phyloP scores from a whole-genome alignment of 2,797 vertebrate genomes.

The Phataginus tricuspis region DNA sequence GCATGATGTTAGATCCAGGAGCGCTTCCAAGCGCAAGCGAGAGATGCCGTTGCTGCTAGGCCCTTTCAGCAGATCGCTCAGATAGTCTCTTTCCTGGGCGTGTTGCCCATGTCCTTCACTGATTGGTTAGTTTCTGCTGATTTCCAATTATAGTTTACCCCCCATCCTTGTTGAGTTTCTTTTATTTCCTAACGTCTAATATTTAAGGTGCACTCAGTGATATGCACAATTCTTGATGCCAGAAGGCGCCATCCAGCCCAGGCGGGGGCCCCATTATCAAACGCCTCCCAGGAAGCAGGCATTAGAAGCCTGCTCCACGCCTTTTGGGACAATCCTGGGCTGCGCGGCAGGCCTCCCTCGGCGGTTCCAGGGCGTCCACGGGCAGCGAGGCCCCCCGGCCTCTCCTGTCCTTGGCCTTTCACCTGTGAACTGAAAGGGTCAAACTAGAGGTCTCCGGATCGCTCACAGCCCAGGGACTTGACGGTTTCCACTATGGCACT shows the following conservation, averaged over 20 bases:
- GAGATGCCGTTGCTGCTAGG: neutral
- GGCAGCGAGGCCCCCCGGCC: neutral
- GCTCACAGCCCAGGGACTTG: neutral
- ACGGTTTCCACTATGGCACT: neutral
- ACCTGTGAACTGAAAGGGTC: neutral
- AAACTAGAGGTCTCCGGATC: fast-evolving
- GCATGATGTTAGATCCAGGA: neutral
- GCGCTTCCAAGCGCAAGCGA: neutral
- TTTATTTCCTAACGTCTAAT: neutral
- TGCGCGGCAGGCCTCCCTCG: neutral
- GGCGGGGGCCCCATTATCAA: neutral
- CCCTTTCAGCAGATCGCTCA: neutral
- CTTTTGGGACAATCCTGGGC: neutral
- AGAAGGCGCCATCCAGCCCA: neutral
- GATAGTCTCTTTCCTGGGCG: too few relatives aligned
- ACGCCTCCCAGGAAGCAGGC: neutral
- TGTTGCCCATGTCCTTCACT: too few relatives aligned
- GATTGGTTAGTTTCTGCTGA: neutral
- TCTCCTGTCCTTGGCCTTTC: neutral
- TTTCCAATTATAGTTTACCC: neutral
- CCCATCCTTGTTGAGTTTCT: neutral
- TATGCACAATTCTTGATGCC: neutral
- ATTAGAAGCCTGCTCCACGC: neutral
- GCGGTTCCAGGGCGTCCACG: neutral
- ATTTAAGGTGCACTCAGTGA: neutral